These are phyloP conservation scores for Bedellia somnulentella DNA, from an alignment of 2,888 invertebrate genomes.

Conservation along the genomic window DNA sequence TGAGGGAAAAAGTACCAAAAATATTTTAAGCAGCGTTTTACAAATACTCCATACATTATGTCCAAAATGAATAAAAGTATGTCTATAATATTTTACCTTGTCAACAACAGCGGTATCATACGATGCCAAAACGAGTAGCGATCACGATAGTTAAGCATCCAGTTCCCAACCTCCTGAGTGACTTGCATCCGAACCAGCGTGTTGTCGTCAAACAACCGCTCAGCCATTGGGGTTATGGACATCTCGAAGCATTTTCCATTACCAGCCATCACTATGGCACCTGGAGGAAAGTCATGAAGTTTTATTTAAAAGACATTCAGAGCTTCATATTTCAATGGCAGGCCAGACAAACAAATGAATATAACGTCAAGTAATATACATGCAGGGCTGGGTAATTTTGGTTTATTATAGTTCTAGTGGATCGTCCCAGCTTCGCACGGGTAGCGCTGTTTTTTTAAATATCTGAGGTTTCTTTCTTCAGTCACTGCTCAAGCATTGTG, in stretches of 20 bases:
- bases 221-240: constrained; percentile 79
- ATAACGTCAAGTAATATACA: no score
- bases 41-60: no score
- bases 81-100: constrained; percentile 57
- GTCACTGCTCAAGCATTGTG: no score
- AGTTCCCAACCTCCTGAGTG: constrained; percentile 72
- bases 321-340: constrained; percentile 1
- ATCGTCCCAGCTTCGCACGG: no score
- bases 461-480: no score
- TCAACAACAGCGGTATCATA: constrained; percentile 81
- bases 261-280: constrained; percentile 67
- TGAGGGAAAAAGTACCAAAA: no score
- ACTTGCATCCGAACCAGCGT: constrained; percentile 77
- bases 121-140: constrained; percentile 89
- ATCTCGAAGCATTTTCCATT: constrained; percentile 72
- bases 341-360: no score
- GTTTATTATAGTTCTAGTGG: no score
- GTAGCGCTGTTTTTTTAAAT: no score
- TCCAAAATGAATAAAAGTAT: background rate
- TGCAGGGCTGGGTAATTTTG: no score
- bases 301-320: constrained; percentile 1
- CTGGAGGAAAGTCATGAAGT: no score
- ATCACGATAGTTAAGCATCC: constrained; percentile 78
- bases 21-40: no score
- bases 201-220: constrained; percentile 84